Base-by-base conservation (phyloP, 92 coral and sea anemone genomes). In the Epizoanthus scotinus region DNA sequence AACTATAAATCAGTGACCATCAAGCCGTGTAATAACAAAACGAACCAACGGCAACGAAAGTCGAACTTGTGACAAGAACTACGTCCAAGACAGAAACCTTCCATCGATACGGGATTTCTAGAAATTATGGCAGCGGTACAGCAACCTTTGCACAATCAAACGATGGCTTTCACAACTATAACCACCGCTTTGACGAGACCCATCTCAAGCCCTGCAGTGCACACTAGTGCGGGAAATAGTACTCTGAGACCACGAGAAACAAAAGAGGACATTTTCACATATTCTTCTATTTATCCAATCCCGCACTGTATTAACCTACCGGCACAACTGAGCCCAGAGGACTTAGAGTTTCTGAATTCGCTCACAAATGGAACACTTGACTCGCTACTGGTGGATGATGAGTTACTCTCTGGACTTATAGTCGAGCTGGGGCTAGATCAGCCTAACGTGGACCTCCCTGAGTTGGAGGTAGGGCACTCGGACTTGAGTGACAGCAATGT, bases 261-360 rank as follows among this genome's bases (percentile, higher is more conserved):
- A 15, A 55, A 55, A 73, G 79, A 75, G 44, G 81, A 75, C 21
- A 75, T 75, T 75, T 75, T 75, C 66, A 40, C 81, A 38, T 75
- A 60, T 58, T 57, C 81, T 38, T 75, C 81, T 0, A 52, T 67
- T 20, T 75, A 75, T 75, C 81, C 81, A 34, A 59, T 75, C 27
- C 81, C 81, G 5, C 81, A 75, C 54, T 75, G 81, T 34, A 75
- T 75, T 31, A 75, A 75, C 44, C 66, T 75, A 14, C 81, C 81
- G 38, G 59, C 81, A 18, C 81, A 75, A 22, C 54, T 75, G 28
- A 75, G 81, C 19, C 81, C 81, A 58, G 81, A 75, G 55, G 81
- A 75, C 13, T 59, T 75, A 18, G 81, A 75, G 44, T 75, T 75
- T 42, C 26, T 75, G 14, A 59, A 60, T 36, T 75, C 81, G 24